phyloP scores from a whole-genome alignment of 2,888 invertebrate species.

The Lasiommata megera region DNA sequence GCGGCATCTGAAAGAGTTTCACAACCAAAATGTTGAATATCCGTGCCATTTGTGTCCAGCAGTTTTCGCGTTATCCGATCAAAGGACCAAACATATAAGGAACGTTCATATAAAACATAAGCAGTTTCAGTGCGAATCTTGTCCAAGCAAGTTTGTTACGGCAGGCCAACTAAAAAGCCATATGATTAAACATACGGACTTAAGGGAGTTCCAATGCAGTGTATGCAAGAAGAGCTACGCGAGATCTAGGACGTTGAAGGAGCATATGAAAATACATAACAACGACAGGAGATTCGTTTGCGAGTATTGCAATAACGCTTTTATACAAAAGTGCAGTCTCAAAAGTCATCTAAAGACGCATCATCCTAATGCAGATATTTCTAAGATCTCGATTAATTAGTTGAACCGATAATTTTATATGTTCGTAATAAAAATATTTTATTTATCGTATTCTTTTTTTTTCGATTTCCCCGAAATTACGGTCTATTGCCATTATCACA shows the following conservation, averaged over 20 bases:
- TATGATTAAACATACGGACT: constrained; percentile 56
- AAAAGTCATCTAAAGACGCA: constrained; percentile 64
- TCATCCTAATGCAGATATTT: constrained; percentile 51
- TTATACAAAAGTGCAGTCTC: constrained; percentile 68
- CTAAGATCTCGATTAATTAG: constrained; percentile 19
- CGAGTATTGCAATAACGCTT: constrained; percentile 58
- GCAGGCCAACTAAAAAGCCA: constrained; percentile 55
- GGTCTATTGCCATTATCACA: too few species aligned
- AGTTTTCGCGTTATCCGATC: constrained; percentile 58
- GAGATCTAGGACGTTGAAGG: constrained; percentile 53
- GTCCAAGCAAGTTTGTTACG: constrained; percentile 56
- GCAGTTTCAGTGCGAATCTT: constrained; percentile 52
- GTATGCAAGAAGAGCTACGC: constrained; percentile 70
- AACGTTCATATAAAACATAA: constrained; percentile 61
- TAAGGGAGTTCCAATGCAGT: constrained; percentile 61
- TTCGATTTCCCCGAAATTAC: not conserved
- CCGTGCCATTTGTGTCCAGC: constrained; percentile 61
- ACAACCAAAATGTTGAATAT: constrained; percentile 58
- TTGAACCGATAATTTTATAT: not conserved
- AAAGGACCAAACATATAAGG: constrained; percentile 61
- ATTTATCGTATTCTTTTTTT: not conserved
- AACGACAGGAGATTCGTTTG: constrained; percentile 72
- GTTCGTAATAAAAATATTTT: constrained; percentile 9
- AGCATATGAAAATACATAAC: constrained; percentile 67
- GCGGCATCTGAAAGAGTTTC: constrained; percentile 50